Evolutionary conservation across 2,113 vertebrate genomes (phyloP), one percentile per base, ranked within the genome.

Genomic region (Pleuronectes platessa): DNA sequence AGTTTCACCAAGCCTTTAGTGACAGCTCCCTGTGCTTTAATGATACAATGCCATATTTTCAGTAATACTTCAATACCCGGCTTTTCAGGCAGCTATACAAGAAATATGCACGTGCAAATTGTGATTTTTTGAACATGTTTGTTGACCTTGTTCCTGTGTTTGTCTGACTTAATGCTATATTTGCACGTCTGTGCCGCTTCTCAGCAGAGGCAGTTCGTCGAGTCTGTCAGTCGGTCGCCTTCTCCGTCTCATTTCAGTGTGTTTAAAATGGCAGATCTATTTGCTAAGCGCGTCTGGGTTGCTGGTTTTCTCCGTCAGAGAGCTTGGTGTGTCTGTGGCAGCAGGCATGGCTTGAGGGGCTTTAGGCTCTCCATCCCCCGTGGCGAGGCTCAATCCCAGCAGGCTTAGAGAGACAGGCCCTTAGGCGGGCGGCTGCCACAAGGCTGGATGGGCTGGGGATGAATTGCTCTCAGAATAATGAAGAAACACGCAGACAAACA

Each of bases 331-430:
- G 88, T 81, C 71, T 71, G 68, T 71, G 66, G 84, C 79, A 85
- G 86, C 90, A 89, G 86, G 47, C 47, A 18, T 18, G 47, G 87
- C 90, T 91, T 88, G 77, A 78, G 86, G 78, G 68, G 91, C 82
- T 91, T 93, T 92, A 90, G 73, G 61, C 70, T 82, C 78, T 80
- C 88, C 85, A 92, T 92, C 91, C 92, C 85, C 79, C 68, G 58
- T 62, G 81, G 84, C 81, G 74, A 71, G 69, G 61, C 71, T 86
- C 61, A 78, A 79, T 88, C 91, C 90, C 89, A 76, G 79, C 79
- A 91, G 87, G 92, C 87, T 93, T 91, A 86, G 76, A 26, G n/a
- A 51, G 82, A 70, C 70, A 82, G 85, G 59, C 67, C 70, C 2
- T 14, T 13, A 56, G 51, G 20, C 83, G 78, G 51, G 51, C 83